A percentile compares a stretch with the other conserved stretches of the same genome.
Evolutionary conservation across 1,140 invertebrate species (phyloP).

Genomic region (Eulimnadia texana): DNA sequence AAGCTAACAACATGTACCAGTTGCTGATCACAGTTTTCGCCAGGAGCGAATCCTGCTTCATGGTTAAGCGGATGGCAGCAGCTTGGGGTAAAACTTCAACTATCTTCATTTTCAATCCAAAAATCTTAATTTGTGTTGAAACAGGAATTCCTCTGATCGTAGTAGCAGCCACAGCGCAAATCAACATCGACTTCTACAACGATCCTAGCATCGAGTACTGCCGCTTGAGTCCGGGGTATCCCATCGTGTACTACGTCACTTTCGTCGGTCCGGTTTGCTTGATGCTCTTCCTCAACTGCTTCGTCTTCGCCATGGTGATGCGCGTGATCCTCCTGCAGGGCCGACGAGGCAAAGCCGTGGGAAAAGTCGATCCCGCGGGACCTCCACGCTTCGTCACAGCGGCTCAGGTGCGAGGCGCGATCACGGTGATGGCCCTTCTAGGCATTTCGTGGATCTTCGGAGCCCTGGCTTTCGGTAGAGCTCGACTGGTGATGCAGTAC

Average conservation of each 20-base stretch:
- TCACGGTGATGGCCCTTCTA: constrained; percentile 37
- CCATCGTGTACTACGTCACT: constrained; percentile 21
- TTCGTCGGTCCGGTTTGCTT: constrained; percentile 31
- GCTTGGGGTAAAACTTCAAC: constrained; percentile 35
- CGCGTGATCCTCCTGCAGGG: constrained; percentile 29
- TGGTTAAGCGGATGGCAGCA: constrained; percentile 34
- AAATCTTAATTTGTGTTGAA: constrained; percentile 19
- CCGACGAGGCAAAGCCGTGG: constrained; percentile 25
- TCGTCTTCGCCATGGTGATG: constrained; percentile 35
- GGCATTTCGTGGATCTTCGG: constrained; percentile 40
- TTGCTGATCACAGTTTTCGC: constrained; percentile 39
- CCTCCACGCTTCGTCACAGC: not conserved
- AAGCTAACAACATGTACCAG: constrained; percentile 40
- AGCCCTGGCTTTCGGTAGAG: constrained; percentile 33
- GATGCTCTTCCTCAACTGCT: constrained; percentile 33
- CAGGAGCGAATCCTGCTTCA: constrained; percentile 33
- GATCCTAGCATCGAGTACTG: constrained; percentile 22
- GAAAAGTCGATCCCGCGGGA: constrained; percentile 9
- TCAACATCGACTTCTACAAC: constrained; percentile 22
- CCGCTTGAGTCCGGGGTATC: constrained; percentile 21
- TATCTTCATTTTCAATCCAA: not conserved
- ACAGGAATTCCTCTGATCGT: constrained; percentile 28
- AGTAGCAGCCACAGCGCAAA: constrained; percentile 19
- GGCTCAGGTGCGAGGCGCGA: constrained; percentile 35
- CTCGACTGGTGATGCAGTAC: constrained; percentile 34